Conservation (phyloP, 2,888 invertebrate genomes). For the Vandiemenella viatica region DNA sequence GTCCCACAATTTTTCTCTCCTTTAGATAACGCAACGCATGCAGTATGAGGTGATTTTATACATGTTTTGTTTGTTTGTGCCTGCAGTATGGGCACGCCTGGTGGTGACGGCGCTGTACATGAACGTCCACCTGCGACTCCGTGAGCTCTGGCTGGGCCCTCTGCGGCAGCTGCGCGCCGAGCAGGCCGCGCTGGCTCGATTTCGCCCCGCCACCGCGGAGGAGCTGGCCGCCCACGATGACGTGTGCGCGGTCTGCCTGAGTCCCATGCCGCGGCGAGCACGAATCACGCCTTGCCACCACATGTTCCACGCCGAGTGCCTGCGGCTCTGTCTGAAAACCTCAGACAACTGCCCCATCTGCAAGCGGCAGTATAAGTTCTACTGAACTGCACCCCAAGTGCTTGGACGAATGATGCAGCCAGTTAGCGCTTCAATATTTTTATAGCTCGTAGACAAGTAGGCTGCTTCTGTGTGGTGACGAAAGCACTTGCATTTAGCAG, state of each 20-base stretch:
- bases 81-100: slow-evolving; percentile 41
- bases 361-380: slow-evolving; percentile 46
- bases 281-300: slow-evolving; percentile 66
- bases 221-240: slow-evolving; percentile 57
- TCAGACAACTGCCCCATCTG: slow-evolving; percentile 61
- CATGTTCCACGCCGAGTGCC: slow-evolving; percentile 62
- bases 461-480: too few relatives aligned
- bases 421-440: too few relatives aligned
- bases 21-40: too few relatives aligned
- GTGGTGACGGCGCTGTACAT: slow-evolving; percentile 43
- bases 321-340: slow-evolving; percentile 53
- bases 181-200: slow-evolving; percentile 35
- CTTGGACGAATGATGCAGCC: too few relatives aligned
- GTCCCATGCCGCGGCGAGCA: slow-evolving; percentile 46
- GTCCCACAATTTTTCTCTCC: too few relatives aligned
- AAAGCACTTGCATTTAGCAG: too few relatives aligned
- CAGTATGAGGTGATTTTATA: too few relatives aligned
- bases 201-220: slow-evolving; percentile 42
- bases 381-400: too few relatives aligned
- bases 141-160: slow-evolving; percentile 43
- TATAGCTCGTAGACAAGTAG: too few relatives aligned
- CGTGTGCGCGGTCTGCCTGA: slow-evolving; percentile 64
- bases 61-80: too few relatives aligned
- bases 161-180: slow-evolving; percentile 40
- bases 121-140: slow-evolving; percentile 48